Evolutionary conservation across 35 echinoderm and acorn worm species (phyloP), one percentile per base, ranked within the genome.

Genomic region (Apostichopus parvimensis): DNA sequence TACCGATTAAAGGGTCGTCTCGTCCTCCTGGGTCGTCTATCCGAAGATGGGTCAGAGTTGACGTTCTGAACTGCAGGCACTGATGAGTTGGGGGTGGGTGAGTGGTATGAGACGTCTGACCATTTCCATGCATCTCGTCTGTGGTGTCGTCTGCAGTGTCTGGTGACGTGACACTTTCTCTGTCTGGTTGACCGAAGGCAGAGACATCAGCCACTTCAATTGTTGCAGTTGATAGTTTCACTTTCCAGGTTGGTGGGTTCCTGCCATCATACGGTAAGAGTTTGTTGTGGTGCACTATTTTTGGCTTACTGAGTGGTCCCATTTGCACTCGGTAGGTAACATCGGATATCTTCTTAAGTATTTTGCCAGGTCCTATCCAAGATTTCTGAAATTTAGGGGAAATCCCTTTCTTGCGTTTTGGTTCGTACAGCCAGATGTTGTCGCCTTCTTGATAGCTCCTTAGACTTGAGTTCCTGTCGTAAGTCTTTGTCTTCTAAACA

Each of bases 401-500:
- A 6, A 92, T 0, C 56, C 90, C 84, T 71, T 87, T 87, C n/a
- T 61, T 87, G 24, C 90, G 60, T 56, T 57, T 59, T 24, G 94
- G 94, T 54, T 87, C 77, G 59, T 92, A 20, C 18, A 94, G 58
- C 70, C 93, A 94, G 56, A 95, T 91, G 68, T 57, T 76, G 21
- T 92, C 83, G 9, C 83, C 80, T 26, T 64, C 12, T 17, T 21
- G 34, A 57, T 79, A 95, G 20, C 53, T 78, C 54, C 52, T 53
- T 9, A 54, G 22, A 21, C 79, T 66, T 10, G 54, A 73, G 21
- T 88, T 88, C 1, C 54, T 53, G 21, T 88, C 76, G 79, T 95
- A 95, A 18, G 68, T 92, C 62, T 78, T 92, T 54, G 87, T 87
- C 58, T 87, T 89, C 9, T 84, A 83, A 2, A 56, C 54, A 10